Conservation (phyloP, 2,113 vertebrate genomes). For the Otis tarda region DNA sequence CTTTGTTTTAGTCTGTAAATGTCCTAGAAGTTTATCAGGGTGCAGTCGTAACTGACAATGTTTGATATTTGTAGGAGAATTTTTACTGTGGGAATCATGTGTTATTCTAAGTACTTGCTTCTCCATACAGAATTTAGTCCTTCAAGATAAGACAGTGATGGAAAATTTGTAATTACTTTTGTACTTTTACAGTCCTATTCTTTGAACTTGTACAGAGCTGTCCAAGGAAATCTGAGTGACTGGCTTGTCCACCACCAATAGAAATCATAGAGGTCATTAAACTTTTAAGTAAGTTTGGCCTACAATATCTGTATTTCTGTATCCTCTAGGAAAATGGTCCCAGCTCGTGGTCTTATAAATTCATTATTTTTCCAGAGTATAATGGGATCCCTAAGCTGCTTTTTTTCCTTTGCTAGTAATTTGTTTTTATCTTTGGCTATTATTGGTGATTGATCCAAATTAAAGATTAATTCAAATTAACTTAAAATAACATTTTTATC, state of each 20-base stretch:
- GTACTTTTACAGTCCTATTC: background rate
- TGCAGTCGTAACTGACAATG: background rate
- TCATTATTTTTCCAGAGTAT: background rate
- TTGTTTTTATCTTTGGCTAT: background rate
- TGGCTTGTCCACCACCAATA: background rate
- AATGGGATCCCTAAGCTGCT: background rate
- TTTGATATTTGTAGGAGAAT: background rate
- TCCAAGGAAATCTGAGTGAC: background rate
- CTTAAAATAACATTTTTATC: background rate
- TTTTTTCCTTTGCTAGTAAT: background rate
- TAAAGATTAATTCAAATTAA: background rate
- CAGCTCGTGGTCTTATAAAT: background rate
- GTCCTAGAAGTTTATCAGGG: background rate
- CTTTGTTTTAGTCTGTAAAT: background rate
- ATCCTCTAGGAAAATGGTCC: background rate
- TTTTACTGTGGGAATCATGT: background rate
- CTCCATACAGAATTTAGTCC: background rate
- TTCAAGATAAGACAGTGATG: background rate
- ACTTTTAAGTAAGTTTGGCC: background rate
- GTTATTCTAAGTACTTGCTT: background rate
- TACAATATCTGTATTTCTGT: background rate
- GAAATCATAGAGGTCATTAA: background rate
- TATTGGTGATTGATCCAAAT: background rate
- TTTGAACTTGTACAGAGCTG: background rate
- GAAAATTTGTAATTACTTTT: background rate